Evolutionary conservation across 2,113 vertebrate species (phyloP).

Genomic region (Salvator merianae): DNA sequence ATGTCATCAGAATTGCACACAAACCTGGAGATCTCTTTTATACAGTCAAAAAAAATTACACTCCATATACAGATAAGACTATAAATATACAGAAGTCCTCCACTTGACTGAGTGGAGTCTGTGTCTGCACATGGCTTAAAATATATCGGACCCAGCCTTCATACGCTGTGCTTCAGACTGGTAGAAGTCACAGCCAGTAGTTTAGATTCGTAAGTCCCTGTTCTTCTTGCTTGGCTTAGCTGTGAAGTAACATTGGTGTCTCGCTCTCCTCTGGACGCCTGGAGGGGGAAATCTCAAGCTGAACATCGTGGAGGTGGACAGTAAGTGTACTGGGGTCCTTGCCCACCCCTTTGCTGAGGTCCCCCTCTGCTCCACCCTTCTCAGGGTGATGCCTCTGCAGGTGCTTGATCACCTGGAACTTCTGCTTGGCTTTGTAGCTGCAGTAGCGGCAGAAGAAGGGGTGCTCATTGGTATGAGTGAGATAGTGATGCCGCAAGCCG

Average conservation of each 20-base stretch:
- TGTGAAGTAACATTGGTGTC: background rate
- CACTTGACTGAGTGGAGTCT: background rate
- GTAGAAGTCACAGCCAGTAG: background rate
- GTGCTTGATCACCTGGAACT: conserved; percentile 93
- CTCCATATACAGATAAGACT: conserved; percentile 54
- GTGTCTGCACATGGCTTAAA: accelerated
- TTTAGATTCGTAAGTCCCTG: background rate
- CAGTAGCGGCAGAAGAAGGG: conserved; percentile 93
- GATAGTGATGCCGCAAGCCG: conserved; percentile 91
- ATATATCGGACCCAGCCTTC: background rate
- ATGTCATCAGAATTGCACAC: background rate
- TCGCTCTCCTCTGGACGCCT: conserved; percentile 9
- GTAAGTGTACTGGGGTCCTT: conserved; percentile 78
- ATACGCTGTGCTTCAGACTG: background rate
- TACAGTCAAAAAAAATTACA: conserved; percentile 58
- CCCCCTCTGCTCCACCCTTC: background rate
- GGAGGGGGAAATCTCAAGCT: conserved; percentile 56
- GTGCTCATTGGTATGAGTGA: conserved; percentile 91
- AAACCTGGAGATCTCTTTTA: conserved; percentile 47
- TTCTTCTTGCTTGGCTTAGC: background rate
- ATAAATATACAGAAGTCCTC: conserved; percentile 40
- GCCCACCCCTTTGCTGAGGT: conserved; percentile 83
- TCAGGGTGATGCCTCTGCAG: conserved; percentile 87
- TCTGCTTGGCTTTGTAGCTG: conserved; percentile 93
- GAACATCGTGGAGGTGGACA: conserved; percentile 79